Percentiles rank a stretch among this genome's conserved stretches.
Evolutionary conservation across 2,797 vertebrate genomes (phyloP).

Genomic region (Microchirus variegatus): DNA sequence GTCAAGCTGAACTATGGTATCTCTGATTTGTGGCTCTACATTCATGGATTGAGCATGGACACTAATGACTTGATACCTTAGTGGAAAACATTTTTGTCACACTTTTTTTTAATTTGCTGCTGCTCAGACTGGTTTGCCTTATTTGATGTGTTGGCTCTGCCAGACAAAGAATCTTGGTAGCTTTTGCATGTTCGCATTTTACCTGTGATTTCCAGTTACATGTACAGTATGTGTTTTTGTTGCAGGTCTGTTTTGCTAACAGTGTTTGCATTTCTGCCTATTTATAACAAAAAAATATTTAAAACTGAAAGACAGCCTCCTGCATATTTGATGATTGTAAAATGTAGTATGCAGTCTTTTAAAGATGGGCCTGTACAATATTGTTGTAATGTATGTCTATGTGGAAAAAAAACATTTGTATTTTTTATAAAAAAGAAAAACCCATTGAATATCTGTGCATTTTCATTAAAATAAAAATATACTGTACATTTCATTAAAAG

Average conservation of each 20-base stretch:
- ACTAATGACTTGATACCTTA: conserved; percentile 51
- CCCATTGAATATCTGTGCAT: conserved; percentile 42
- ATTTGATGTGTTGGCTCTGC: conserved; percentile 79
- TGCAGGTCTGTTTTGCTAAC: conserved; percentile 66
- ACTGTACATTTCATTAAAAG: conserved; percentile 59
- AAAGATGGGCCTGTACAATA: conserved; percentile 80
- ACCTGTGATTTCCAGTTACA: conserved; percentile 68
- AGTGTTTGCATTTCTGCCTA: conserved; percentile 78
- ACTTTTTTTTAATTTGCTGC: conserved; percentile 77
- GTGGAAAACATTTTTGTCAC: conserved; percentile 51
- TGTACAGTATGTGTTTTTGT: conserved; percentile 74
- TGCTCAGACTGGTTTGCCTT: conserved; percentile 83
- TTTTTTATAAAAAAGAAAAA: conserved; percentile 90
- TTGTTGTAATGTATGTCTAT: conserved; percentile 85
- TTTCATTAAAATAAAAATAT: conserved; percentile 61
- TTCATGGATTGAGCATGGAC: conserved; percentile 66
- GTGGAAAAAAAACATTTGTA: conserved; percentile 85
- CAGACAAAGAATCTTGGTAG: conserved; percentile 80
- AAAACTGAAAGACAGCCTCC: conserved; percentile 58
- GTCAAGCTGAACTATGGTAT: conserved; percentile 37
- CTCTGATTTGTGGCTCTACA: conserved; percentile 50
- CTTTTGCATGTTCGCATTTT: conserved; percentile 86
- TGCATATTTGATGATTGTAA: conserved; percentile 56
- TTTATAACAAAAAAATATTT: conserved; percentile 60
- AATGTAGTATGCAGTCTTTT: conserved; percentile 46